These are phyloP conservation scores for Azemiops feae DNA, from an alignment of 2,113 vertebrate species.

Conservation along the genomic window DNA sequence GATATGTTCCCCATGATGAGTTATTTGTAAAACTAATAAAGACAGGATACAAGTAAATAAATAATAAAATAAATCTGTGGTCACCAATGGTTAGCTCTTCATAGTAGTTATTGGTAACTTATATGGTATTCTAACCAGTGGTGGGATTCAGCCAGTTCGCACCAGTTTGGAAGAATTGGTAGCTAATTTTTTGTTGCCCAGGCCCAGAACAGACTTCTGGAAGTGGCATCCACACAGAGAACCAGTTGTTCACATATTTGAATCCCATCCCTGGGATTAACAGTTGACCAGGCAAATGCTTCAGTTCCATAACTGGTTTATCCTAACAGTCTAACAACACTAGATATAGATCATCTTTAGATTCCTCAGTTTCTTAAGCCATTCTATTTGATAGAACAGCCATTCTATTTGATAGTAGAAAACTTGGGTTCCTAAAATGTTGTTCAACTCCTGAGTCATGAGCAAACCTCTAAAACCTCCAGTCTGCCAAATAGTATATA, in stretches of 20 bases:
- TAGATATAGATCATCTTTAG: neutral
- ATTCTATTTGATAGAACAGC: neutral
- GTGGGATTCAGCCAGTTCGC: no score
- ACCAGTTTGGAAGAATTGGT: no score
- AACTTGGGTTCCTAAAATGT: neutral
- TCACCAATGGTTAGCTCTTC: neutral
- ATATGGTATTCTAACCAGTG: neutral
- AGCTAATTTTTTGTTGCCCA: no score
- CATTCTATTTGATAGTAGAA: neutral
- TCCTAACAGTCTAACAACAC: neutral
- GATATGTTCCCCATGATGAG: neutral
- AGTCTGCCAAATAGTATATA: neutral
- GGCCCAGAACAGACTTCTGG: no score
- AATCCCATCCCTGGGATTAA: neutral
- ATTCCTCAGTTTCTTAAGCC: neutral
- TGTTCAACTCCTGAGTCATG: neutral
- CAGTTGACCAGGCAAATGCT: neutral
- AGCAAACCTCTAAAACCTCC: neutral
- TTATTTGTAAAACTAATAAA: neutral
- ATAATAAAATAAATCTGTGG: neutral
- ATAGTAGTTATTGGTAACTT: neutral
- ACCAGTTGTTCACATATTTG: no score
- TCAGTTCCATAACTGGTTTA: neutral
- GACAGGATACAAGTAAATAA: neutral
- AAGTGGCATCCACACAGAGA: no score